phyloP scores from a whole-genome alignment of 2,888 invertebrate species.

The Nephrotoma guestfalica region DNA sequence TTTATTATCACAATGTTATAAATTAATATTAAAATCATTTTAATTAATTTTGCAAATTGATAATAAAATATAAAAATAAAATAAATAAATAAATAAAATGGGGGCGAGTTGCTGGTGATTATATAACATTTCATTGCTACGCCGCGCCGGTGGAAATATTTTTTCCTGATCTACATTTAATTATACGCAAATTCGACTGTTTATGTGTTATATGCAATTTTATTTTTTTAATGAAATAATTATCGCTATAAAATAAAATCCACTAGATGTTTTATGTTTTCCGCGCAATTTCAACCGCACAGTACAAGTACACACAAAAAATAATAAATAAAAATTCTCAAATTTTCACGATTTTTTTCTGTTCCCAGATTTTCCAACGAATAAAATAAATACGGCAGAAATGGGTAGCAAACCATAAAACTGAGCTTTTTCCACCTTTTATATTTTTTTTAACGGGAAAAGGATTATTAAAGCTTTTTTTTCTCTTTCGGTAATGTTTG shows the following conservation, averaged over 20 bases:
- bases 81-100: not conserved
- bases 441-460: not conserved
- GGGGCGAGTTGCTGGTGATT: not conserved
- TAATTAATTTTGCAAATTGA: not conserved
- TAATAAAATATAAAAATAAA: not conserved
- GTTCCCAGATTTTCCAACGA: not conserved
- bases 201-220: not conserved
- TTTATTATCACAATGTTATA: not conserved
- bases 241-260: not conserved
- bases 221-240: not conserved
- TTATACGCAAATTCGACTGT: not conserved
- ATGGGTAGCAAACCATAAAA: not conserved
- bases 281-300: not conserved
- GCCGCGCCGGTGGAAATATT: not conserved
- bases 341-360: not conserved
- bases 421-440: not conserved
- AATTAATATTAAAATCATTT: not conserved
- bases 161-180: not conserved
- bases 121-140: not conserved
- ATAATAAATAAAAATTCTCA: not conserved
- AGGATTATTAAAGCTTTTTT: not conserved
- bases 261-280: not conserved
- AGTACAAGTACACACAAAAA: not conserved
- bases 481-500: not conserved
- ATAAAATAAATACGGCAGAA: not conserved